phyloP scores from a whole-genome alignment of 1,140 invertebrate species.

The Drosophila persimilis region DNA sequence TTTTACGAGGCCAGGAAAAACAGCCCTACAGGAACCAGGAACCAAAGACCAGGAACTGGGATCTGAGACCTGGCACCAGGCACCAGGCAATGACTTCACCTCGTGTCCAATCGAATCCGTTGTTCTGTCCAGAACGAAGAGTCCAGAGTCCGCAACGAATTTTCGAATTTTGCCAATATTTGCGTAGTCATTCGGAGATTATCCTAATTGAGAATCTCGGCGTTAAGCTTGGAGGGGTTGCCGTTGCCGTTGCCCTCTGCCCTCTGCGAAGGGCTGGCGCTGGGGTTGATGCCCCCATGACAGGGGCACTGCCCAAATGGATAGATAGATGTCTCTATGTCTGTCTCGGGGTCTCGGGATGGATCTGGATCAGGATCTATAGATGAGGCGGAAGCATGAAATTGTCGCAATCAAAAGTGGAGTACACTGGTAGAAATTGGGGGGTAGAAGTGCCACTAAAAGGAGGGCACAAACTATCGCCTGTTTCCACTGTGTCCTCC shows the following conservation, averaged over 20 bases:
- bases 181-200: constrained; percentile 81
- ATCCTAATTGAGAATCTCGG: constrained; percentile 82
- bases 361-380: background rate
- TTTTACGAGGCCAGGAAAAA: constrained; percentile 58
- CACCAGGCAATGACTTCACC: constrained; percentile 34
- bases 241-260: background rate
- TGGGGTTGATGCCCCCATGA: constrained; percentile 31
- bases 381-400: constrained; percentile 43
- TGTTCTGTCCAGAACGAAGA: constrained; percentile 22
- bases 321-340: constrained; percentile 23
- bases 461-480: background rate
- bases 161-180: constrained; percentile 81
- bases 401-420: constrained; percentile 45
- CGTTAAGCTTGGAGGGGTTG: constrained; percentile 23
- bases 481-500: constrained; percentile 10
- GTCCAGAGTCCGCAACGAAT: constrained; percentile 59
- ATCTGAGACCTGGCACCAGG: constrained; percentile 15
- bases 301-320: constrained; percentile 20
- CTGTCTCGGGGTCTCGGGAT: background rate
- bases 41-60: constrained; percentile 12
- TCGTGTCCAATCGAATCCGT: constrained; percentile 43
- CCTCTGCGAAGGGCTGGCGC: constrained; percentile 17
- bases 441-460: background rate
- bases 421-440: constrained; percentile 32
- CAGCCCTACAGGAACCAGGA: constrained; percentile 18